Percentiles rank a stretch among this genome's conserved stretches.
These are phyloP conservation scores for Bos indicus DNA, from an alignment of 2,113 vertebrate species.

Conservation along the genomic window DNA sequence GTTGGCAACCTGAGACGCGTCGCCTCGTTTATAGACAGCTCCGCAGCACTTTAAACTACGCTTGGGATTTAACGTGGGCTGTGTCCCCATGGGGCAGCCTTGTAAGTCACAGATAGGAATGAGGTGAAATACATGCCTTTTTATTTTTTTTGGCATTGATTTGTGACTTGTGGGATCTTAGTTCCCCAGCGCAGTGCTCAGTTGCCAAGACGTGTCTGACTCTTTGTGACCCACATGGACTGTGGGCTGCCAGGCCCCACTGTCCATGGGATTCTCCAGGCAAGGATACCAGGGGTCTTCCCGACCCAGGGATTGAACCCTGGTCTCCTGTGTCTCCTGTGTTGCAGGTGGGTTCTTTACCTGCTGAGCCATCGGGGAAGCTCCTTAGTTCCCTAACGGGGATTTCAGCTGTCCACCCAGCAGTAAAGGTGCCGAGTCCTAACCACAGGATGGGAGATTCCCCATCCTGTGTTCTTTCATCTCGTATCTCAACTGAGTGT, in stretches of 20 bases:
- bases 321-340: background rate
- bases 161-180: background rate
- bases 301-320: background rate
- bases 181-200: background rate
- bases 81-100: background rate
- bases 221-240: background rate
- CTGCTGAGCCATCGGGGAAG: background rate
- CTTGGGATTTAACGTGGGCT: background rate
- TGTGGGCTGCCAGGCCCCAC: background rate
- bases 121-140: background rate
- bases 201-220: background rate
- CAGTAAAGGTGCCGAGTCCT: background rate
- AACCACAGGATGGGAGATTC: background rate
- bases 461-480: background rate
- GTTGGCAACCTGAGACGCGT: rapidly evolving
- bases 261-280: background rate
- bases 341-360: background rate
- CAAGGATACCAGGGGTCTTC: background rate
- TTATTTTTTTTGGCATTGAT: background rate
- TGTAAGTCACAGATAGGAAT: background rate
- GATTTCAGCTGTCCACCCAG: background rate
- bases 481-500: background rate
- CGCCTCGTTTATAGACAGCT: background rate
- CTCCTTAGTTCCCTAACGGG: background rate
- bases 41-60: background rate